These are phyloP conservation scores for Pipistrellus pipistrellus DNA, from an alignment of 2,797 vertebrate species.

Conservation along the genomic window DNA sequence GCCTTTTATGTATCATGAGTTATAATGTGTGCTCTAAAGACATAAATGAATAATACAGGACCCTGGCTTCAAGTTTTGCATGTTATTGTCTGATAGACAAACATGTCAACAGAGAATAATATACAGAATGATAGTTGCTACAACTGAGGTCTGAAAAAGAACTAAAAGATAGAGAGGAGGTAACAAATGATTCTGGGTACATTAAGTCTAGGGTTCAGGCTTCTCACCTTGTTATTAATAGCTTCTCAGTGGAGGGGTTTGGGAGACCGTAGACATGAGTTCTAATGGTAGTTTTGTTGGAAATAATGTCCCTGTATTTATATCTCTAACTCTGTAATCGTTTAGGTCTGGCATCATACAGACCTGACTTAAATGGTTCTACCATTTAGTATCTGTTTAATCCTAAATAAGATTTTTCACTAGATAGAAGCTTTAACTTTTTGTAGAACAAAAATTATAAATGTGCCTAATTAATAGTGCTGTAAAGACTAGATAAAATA, in stretches of 20 bases:
- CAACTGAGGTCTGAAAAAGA: not conserved
- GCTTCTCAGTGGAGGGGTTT: not conserved
- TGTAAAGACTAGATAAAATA: not conserved
- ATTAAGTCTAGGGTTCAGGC: not conserved
- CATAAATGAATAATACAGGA: conserved; percentile 1
- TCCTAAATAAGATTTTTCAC: not conserved
- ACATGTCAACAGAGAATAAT: not conserved
- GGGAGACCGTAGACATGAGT: not conserved
- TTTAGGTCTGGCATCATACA: not conserved
- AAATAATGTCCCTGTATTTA: not conserved
- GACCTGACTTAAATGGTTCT: not conserved
- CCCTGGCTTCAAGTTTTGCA: not conserved
- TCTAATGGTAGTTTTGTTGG: not conserved
- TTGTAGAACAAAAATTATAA: not conserved
- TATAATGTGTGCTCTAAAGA: not conserved
- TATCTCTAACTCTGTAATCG: not conserved
- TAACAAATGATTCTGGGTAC: not conserved
- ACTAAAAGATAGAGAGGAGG: not conserved
- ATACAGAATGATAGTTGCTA: not conserved
- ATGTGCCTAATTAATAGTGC: not conserved
- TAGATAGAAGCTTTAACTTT: not conserved
- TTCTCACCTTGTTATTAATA: not conserved
- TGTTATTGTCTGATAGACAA: not conserved
- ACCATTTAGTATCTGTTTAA: not conserved
- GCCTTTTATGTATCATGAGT: not conserved